Base-by-base conservation (phyloP, 2,113 vertebrate genomes). In the Seriola aureovittata region DNA sequence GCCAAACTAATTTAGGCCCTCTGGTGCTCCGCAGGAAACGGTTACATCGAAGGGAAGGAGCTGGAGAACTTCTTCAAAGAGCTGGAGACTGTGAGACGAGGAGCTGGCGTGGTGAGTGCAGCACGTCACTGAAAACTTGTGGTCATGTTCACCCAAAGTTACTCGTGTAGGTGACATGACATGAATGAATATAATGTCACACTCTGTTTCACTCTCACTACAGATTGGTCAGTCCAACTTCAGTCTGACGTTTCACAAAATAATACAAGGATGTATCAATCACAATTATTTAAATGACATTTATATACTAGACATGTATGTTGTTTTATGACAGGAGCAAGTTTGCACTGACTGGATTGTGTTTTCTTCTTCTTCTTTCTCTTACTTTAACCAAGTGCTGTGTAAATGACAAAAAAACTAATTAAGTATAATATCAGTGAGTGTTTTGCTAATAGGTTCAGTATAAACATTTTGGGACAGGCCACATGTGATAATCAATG, bases 31-130 rank as follows among this genome's bases (percentile, higher is more conserved):
- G 36, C 90, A 99, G 98, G 97, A 90, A 98, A 99, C 75, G 98
- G 98, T 19, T 99, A 96, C 89, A 99, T 99, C 4, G 97, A 99
- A 95, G 98, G 97, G 38, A 98, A 97, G 89, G 98, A 99, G 86
- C 94, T 99, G 93, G 97, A 99, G 92, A 96, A 96, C 92, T 99
- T 99, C 93, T 97, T 99, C 94, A 96, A 93, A 83, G 97, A 99
- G 93, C 90, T 99, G 92, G 97, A 99, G 93, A 92, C 92, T 0
- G 95, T 95, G 0, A 95, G 98, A 71, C 96, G 95, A 93, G 97
- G 96, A 52, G 92, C 95, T 0, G 96, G 96, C 59, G 91, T 96
- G 96, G 98, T 99, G 95, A 97, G 97, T 73, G 55, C 14, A 10
- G 32, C 48, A n/a, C 57, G 1, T 25, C 40, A 19, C 42, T 0